A percentile compares a stretch with the other conserved stretches of the same genome.
Conservation (phyloP, 2,797 vertebrate genomes). For the Loris lydekkerianus region DNA sequence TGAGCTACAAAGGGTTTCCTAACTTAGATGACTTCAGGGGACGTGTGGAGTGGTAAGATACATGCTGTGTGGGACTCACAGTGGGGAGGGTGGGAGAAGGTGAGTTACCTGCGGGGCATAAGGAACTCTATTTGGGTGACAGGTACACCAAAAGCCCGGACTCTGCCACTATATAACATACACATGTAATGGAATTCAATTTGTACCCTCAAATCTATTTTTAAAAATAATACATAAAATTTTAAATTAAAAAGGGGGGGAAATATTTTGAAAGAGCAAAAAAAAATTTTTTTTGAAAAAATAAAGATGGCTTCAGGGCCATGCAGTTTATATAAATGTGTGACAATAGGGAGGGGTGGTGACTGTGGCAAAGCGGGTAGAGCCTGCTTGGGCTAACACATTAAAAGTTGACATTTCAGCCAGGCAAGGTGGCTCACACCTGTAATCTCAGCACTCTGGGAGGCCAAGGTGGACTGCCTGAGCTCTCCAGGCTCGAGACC, state of each 20-base stretch:
- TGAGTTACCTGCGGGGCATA: background rate
- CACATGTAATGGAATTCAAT: background rate
- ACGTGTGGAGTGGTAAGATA: background rate
- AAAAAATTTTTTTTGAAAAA: background rate
- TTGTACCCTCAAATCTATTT: background rate
- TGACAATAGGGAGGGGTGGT: accelerated
- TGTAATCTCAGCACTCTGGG: no score
- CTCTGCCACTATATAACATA: background rate
- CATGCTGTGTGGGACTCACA: no score
- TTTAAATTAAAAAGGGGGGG: background rate
- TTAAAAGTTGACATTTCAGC: background rate
- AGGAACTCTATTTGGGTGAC: no score
- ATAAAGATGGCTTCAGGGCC: background rate
- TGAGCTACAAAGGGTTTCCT: background rate
- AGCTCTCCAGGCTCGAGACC: no score
- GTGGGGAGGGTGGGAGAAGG: no score
- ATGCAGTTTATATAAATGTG: background rate
- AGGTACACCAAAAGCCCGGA: no score
- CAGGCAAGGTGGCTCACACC: no score
- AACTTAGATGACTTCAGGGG: background rate
- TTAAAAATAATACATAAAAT: background rate
- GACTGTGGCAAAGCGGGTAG: background rate
- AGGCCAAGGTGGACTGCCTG: no score
- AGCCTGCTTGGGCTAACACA: background rate
- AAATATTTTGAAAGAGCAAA: background rate